Evolutionary conservation across 2,888 invertebrate species (phyloP).

Genomic region (Ennomos fuscantarius): DNA sequence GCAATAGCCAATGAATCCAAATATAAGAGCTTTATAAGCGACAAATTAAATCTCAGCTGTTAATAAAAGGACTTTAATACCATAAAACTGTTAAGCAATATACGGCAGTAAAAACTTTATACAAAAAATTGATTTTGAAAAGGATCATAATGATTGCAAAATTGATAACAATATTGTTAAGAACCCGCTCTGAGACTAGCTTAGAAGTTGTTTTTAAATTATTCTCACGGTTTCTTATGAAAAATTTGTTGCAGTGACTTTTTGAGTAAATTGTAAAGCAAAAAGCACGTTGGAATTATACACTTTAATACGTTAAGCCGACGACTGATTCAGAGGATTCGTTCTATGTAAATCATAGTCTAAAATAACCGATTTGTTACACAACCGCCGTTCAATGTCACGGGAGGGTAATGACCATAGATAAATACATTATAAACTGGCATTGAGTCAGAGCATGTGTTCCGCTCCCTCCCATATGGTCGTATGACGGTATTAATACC

Average conservation of each 20-base stretch:
- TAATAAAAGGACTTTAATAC: slow-evolving; percentile 22
- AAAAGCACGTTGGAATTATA: slow-evolving; percentile 2
- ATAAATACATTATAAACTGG: slow-evolving; percentile 30
- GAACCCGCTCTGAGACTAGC: neutral
- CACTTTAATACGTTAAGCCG: slow-evolving; percentile 20
- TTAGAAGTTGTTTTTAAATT: neutral
- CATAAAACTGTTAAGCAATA: slow-evolving; percentile 19
- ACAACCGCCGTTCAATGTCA: slow-evolving; percentile 33
- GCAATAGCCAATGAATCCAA: slow-evolving; percentile 24
- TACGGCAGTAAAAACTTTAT: no score
- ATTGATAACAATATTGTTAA: neutral
- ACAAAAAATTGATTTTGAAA: neutral
- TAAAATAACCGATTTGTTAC: slow-evolving; percentile 33
- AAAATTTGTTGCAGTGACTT: slow-evolving; percentile 3
- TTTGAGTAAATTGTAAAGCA: neutral
- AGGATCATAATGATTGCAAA: neutral
- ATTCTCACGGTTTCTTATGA: slow-evolving; percentile 16
- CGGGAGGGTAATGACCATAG: slow-evolving; percentile 41
- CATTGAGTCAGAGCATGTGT: slow-evolving; percentile 43
- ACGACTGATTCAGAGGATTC: slow-evolving; percentile 27
- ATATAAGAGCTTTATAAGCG: slow-evolving; percentile 20
- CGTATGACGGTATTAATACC: slow-evolving; percentile 33
- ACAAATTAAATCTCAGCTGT: slow-evolving; percentile 14
- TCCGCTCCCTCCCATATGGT: slow-evolving; percentile 49
- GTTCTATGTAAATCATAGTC: slow-evolving; percentile 39